These are phyloP conservation scores for Cryptophagus acutangulus DNA, from an alignment of 2,888 invertebrate genomes.

Conservation along the genomic window DNA sequence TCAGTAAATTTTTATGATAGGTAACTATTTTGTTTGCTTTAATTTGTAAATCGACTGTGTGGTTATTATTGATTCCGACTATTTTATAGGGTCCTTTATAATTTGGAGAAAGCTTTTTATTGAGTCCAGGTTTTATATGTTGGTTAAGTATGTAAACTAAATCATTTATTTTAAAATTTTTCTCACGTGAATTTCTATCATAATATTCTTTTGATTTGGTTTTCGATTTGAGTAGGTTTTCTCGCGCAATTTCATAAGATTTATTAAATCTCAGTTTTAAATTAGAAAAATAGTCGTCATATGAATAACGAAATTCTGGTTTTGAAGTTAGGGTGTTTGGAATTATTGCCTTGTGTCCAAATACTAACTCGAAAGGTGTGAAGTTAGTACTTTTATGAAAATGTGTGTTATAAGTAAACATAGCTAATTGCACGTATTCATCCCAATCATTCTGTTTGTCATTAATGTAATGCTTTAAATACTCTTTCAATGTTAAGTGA, in stretches of 20 bases:
- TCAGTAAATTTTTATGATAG: too few relatives aligned
- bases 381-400: conserved; percentile 34
- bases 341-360: conserved; percentile 34
- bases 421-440: conserved; percentile 28
- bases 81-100: conserved; percentile 17
- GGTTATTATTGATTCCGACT: conserved; percentile 6
- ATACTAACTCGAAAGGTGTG: conserved; percentile 39
- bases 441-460: conserved; percentile 34
- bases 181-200: conserved; percentile 17
- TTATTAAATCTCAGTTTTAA: conserved; percentile 27
- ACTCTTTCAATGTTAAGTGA: conserved; percentile 33
- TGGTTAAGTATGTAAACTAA: conserved; percentile 14
- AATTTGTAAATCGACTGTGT: conserved; percentile 3
- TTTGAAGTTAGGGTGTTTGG: conserved; percentile 26
- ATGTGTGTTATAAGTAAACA: conserved; percentile 34
- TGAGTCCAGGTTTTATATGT: conserved; percentile 1
- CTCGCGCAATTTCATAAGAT: conserved; percentile 22
- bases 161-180: conserved; percentile 14
- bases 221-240: conserved; percentile 29
- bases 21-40: conserved; percentile 6
- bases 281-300: conserved; percentile 25
- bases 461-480: conserved; percentile 34
- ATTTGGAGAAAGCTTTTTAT: conserved; percentile 18
- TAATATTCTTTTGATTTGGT: conserved; percentile 29
- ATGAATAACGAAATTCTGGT: conserved; percentile 21